These are phyloP conservation scores for Macquaria ambigua DNA, from an alignment of 2,113 vertebrate species.

Conservation along the genomic window DNA sequence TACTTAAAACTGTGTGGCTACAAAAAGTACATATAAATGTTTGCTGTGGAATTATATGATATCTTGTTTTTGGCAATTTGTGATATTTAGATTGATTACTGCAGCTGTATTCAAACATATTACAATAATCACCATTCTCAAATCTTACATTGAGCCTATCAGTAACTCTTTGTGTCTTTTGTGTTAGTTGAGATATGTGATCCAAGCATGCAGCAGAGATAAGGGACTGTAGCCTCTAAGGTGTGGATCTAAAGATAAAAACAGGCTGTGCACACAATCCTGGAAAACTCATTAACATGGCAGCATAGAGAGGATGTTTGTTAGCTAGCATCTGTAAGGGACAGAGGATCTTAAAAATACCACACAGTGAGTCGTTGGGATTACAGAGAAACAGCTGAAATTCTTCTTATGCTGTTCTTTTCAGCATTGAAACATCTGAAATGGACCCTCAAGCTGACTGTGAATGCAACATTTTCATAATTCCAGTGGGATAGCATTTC, in stretches of 20 bases:
- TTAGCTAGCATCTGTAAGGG: slow-evolving; percentile 15
- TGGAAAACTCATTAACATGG: slow-evolving; percentile 60
- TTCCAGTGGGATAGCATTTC: neutral
- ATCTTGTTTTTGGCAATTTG: neutral
- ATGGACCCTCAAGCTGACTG: neutral
- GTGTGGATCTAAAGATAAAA: slow-evolving; percentile 65
- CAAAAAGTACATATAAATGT: neutral
- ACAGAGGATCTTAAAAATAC: neutral
- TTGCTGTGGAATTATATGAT: neutral
- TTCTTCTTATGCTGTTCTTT: neutral
- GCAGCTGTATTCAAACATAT: neutral
- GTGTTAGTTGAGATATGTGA: slow-evolving; percentile 22
- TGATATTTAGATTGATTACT: neutral
- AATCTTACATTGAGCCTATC: slow-evolving; percentile 5
- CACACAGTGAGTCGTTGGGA: neutral
- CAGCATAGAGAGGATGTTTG: slow-evolving; percentile 26
- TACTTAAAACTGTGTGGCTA: neutral
- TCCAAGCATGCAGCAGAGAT: slow-evolving; percentile 23
- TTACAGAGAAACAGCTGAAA: slow-evolving; percentile 4
- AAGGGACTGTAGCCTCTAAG: slow-evolving; percentile 26
- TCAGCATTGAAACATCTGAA: neutral
- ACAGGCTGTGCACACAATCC: slow-evolving; percentile 36
- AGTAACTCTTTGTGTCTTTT: slow-evolving; percentile 14
- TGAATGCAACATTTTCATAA: neutral
- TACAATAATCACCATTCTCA: slow-evolving; percentile 6